Conservation (phyloP, 2,797 vertebrate genomes). For the Melopsittacus undulatus region DNA sequence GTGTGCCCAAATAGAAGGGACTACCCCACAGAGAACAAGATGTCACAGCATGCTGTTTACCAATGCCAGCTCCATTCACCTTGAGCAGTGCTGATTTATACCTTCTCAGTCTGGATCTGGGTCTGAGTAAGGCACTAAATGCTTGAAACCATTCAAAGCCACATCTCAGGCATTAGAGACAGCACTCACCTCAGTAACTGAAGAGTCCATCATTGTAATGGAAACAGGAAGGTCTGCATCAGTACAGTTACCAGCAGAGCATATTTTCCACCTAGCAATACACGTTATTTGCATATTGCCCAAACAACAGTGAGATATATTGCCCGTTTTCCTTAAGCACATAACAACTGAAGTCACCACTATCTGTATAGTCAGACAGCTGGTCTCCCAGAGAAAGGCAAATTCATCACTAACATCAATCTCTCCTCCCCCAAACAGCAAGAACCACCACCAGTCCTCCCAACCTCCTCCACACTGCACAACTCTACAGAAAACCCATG, state of each 20-base stretch:
- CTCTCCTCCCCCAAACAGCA: slow-evolving; percentile 24
- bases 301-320: slow-evolving; percentile 9
- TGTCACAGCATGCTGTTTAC: not conserved
- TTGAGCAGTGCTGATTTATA: not conserved
- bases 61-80: not conserved
- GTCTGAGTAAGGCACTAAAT: not conserved
- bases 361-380: slow-evolving; percentile 24
- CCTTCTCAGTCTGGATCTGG: not conserved
- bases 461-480: slow-evolving; percentile 50
- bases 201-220: slow-evolving; percentile 66
- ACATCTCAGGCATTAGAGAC: not conserved
- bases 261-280: slow-evolving; percentile 72
- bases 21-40: not conserved
- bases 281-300: slow-evolving; percentile 45
- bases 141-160: not conserved
- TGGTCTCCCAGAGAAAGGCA: not conserved
- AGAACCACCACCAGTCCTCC: slow-evolving; percentile 37
- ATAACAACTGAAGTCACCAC: slow-evolving; percentile 1
- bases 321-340: slow-evolving; percentile 43
- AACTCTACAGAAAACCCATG: not conserved
- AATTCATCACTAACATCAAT: slow-evolving; percentile 31
- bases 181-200: slow-evolving; percentile 78
- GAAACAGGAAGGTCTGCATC: slow-evolving; percentile 35
- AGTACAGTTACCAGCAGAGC: slow-evolving; percentile 25
- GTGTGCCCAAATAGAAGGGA: not conserved